A percentile compares a stretch with the other conserved stretches of the same genome.
These are phyloP conservation scores for Chaenodraco wilsoni DNA, from an alignment of 2,797 vertebrate species.

Conservation along the genomic window DNA sequence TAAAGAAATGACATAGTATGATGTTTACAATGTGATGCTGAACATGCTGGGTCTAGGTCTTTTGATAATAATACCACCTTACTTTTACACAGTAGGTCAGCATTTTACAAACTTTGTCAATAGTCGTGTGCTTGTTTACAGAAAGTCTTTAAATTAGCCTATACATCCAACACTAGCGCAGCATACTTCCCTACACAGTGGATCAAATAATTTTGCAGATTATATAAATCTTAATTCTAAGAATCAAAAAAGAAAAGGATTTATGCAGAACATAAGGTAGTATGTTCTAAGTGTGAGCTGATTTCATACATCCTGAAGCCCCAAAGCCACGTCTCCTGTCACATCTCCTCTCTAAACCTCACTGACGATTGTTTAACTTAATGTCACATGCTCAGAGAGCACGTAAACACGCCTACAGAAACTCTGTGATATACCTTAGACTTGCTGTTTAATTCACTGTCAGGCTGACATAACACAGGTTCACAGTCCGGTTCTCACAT, in stretches of 20 bases:
- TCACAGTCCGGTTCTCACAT: slow-evolving; percentile 45
- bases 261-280: neutral
- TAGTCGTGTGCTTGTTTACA: neutral
- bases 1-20: neutral
- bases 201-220: neutral
- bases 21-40: neutral
- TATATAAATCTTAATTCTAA: neutral
- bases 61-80: neutral
- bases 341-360: slow-evolving; percentile 39
- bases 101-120: neutral
- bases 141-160: neutral
- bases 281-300: neutral
- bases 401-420: slow-evolving; percentile 35
- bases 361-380: slow-evolving; percentile 55
- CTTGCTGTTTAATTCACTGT: slow-evolving; percentile 72
- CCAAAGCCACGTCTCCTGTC: slow-evolving; percentile 29
- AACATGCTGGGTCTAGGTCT: neutral
- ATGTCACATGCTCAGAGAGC: slow-evolving; percentile 42
- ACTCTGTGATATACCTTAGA: slow-evolving; percentile 30
- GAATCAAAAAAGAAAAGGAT: neutral
- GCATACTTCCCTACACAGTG: neutral
- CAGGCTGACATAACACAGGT: slow-evolving; percentile 71
- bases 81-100: neutral
- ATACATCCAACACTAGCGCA: neutral
- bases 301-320: slow-evolving; percentile 9